Evolutionary conservation across 2,113 vertebrate genomes (phyloP).

Genomic region (Brachionichthys hirsutus): DNA sequence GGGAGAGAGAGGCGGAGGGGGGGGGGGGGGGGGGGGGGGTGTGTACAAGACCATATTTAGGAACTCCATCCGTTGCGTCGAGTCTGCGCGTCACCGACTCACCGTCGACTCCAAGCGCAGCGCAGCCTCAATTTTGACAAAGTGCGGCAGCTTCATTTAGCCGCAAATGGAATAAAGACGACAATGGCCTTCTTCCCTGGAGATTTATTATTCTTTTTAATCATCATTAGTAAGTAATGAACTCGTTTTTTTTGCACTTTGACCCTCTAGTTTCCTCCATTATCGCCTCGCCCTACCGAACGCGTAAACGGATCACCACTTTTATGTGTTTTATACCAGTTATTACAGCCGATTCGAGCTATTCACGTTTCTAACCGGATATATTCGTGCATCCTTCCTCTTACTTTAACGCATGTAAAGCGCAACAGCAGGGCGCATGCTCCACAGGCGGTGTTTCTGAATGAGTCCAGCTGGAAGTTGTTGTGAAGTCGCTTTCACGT

Average conservation of each 20-base stretch:
- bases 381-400: background rate
- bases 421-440: background rate
- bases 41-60: constrained; percentile 38
- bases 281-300: background rate
- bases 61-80: constrained; percentile 31
- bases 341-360: background rate
- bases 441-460: background rate
- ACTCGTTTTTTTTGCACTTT: background rate
- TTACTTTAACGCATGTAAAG: background rate
- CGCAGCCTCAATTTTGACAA: constrained; percentile 31
- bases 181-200: constrained; percentile 54
- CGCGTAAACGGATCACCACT: background rate
- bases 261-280: background rate
- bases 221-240: constrained; percentile 54
- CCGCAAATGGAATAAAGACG: constrained; percentile 33
- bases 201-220: constrained; percentile 16
- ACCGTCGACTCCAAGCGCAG: background rate
- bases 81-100: constrained; percentile 26
- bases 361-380: background rate
- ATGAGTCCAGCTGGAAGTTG: background rate
- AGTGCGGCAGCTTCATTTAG: constrained; percentile 30
- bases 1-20: constrained; percentile 9
- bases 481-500: background rate
- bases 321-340: background rate
- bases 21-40: constrained; percentile 14